Evolutionary conservation across 2,113 vertebrate species (phyloP), one percentile per base, ranked within the genome.

Genomic region (Urocolius indicus): DNA sequence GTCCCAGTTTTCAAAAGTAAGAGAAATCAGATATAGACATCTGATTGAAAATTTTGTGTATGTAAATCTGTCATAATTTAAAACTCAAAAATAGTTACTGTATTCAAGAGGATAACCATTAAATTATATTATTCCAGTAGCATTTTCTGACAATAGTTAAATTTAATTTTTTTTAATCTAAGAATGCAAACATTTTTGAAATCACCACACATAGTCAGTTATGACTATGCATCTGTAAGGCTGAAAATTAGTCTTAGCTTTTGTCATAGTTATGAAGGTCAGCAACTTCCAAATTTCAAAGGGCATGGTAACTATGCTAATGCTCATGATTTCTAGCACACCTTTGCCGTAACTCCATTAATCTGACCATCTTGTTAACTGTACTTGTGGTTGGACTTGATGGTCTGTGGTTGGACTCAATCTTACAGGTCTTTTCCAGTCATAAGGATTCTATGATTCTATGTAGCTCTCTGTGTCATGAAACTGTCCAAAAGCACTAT

Each of bases 221-320:
- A 32, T 48, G 46, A 94, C 69, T 21, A 38, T 23, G 59, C 19
- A 18, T 65, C 57, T 89, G 19, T 38, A 88, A 71, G 2, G 6
- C 15, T 52, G 61, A 87, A 81, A 76, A 78, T 75, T 32, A 71
- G 30, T 34, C 32, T 58, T 46, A 52, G 65, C 12, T 72, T 89
- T 82, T 52, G 16, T 66, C 20, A 3, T 1, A 2, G 59, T 13
- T 67, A 16, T 11, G 36, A 21, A 87, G 84, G 48, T 85, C 90
- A 93, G 61, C 26, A 7, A 34, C 52, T 61, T 89, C 69, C 45
- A 63, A 5, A 38, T 68, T 48, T 48, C 48, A 43, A 48, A 67
- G 52, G 52, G 16, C 66, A 67, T 8, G 5, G 18, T 34, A 81
- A 38, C 36, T 13, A 26, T 0, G 0, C 6, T 74, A 84, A 81